A percentile compares a stretch with the other conserved stretches of the same genome.
Conservation (phyloP, 2,113 vertebrate genomes). For the Mola mola region DNA sequence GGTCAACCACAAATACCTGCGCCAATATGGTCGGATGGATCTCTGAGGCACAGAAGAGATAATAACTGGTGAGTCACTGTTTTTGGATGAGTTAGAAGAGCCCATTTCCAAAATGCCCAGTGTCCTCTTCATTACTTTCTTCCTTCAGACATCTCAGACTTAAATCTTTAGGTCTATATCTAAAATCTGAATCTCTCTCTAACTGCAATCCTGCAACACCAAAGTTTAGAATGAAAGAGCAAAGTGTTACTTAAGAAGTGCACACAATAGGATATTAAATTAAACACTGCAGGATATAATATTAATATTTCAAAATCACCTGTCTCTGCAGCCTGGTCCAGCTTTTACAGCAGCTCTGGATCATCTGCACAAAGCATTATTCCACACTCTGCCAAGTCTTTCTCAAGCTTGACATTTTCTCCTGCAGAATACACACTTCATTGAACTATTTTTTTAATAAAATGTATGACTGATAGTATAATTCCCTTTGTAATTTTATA, state of each 20-base stretch:
- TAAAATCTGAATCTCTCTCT: too few relatives aligned
- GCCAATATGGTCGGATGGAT: slow-evolving; percentile 79
- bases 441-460: not conserved
- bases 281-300: not conserved
- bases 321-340: slow-evolving; percentile 74
- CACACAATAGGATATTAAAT: too few relatives aligned
- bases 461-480: too few relatives aligned
- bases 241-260: not conserved
- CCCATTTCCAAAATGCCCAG: not conserved
- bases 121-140: not conserved
- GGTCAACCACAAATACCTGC: slow-evolving; percentile 80
- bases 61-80: not conserved
- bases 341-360: slow-evolving; percentile 72
- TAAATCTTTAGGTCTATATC: too few relatives aligned
- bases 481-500: too few relatives aligned
- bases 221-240: not conserved
- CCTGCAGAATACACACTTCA: slow-evolving; percentile 27
- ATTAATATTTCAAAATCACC: slow-evolving; percentile 57
- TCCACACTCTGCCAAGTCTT: slow-evolving; percentile 55
- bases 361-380: slow-evolving; percentile 77
- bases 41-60: slow-evolving; percentile 64
- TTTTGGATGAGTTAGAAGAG: not conserved
- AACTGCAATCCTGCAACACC: slow-evolving; percentile 71
- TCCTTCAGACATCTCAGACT: slow-evolving; percentile 1
- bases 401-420: slow-evolving; percentile 19